These are phyloP conservation scores for Megaustenia siamemsis DNA, from an alignment of 2,888 invertebrate species.

Conservation along the genomic window DNA sequence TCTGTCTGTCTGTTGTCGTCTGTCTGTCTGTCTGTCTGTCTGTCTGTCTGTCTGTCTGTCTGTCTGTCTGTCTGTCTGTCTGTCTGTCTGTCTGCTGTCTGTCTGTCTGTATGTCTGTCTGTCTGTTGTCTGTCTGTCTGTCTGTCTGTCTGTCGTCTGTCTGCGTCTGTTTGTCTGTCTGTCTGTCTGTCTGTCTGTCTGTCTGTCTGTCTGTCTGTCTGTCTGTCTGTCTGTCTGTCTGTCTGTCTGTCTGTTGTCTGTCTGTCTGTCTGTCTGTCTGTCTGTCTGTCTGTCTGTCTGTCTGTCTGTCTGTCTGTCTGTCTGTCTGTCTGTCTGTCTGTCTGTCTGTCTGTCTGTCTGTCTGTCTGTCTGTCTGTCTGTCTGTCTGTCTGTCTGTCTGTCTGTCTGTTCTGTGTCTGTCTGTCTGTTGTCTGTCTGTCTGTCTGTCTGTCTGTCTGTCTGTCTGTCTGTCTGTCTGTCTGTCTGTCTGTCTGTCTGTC, in stretches of 20 bases:
- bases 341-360: background rate
- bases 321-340: background rate
- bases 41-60: conserved; percentile 9
- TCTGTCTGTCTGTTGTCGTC: no score
- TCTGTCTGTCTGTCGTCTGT: no score
- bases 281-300: background rate
- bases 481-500: conserved; percentile 18
- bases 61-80: conserved; percentile 6
- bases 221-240: background rate
- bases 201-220: background rate
- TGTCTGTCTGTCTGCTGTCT: no score
- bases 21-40: no score
- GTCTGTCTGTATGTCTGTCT: no score
- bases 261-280: conserved; percentile 12
- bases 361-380: background rate
- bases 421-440: no score
- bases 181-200: background rate
- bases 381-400: background rate
- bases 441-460: background rate
- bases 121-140: no score
- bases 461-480: background rate
- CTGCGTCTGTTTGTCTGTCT: no score
- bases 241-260: no score
- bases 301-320: conserved; percentile 4
- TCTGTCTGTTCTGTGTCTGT: no score